Base-by-base conservation (phyloP, 2,113 vertebrate genomes). In the Ailuropoda melanoleuca region DNA sequence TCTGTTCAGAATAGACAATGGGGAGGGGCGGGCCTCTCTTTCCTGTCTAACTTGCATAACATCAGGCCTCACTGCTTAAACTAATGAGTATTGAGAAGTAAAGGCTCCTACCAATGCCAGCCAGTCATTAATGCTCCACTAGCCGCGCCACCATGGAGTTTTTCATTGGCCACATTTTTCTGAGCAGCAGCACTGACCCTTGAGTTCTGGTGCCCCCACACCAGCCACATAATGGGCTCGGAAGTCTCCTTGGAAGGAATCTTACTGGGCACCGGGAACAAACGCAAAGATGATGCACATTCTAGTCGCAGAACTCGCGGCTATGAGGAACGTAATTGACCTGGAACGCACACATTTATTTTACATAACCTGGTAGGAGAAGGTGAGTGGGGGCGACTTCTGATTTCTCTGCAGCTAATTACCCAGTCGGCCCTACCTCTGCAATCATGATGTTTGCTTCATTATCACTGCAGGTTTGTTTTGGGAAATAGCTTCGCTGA, bases 71-170 rank as follows among this genome's bases (percentile, higher is more conserved):
- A 48, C 90, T 97, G 95, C 93, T 97, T 97, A 96, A 97, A 94
- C 93, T 98, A 98, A 97, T 95, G 95, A 97, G 96, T 91, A 94
- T 97, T 97, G 88, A 97, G 93, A 96, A 98, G 96, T 93, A 95
- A 98, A 98, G 93, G 78, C 97, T 97, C 96, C 97, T 93, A 98
- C 96, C 97, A 97, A 97, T 98, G 97, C 96, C 58, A 86, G 93
- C 1, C 39, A 91, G 96, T 96, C 96, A 97, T 97, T 98, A 95
- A 98, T 97, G 98, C 83, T 97, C 60, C 34, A n/a, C 97, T 97
- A 96, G 88, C 78, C 96, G 93, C 95, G 91, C 85, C 43, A 89
- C 95, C 19, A 31, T 53, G 58, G 88, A 94, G 97, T 96, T 97
- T 97, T 97, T 98, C 88, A 97, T 81, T 17, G 21, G 55, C 55